Conservation (phyloP, 1,140 invertebrate genomes). For the Bombus consobrinus region DNA sequence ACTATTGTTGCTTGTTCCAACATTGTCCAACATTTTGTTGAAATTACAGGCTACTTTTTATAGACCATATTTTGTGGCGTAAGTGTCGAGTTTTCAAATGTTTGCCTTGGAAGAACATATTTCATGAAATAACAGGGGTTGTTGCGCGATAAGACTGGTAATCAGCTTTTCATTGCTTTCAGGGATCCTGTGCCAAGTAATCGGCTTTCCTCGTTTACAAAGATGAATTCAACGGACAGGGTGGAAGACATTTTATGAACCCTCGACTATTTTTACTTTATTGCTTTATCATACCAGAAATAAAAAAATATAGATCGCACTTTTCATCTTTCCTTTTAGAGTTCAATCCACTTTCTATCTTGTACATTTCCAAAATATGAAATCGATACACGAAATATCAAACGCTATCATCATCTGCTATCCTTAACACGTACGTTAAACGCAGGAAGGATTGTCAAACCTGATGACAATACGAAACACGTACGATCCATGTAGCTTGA, state of each 20-base stretch:
- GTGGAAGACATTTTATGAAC: background rate
- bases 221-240: background rate
- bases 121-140: background rate
- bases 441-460: too few species aligned
- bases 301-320: background rate
- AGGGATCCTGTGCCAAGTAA: background rate
- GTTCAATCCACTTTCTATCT: background rate
- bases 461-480: too few species aligned
- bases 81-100: background rate
- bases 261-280: background rate
- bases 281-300: background rate
- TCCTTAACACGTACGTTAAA: too few species aligned
- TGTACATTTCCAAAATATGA: too few species aligned
- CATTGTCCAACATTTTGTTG: background rate
- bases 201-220: background rate
- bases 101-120: background rate
- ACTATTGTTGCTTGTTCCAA: background rate
- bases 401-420: too few species aligned
- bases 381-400: too few species aligned
- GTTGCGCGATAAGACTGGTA: background rate
- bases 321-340: background rate
- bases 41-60: background rate
- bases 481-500: too few species aligned
- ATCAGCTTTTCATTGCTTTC: slow-evolving; percentile 1
- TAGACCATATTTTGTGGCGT: background rate